Conservation (phyloP, 2,797 vertebrate species). For the Notoglanidium macrostoma region DNA sequence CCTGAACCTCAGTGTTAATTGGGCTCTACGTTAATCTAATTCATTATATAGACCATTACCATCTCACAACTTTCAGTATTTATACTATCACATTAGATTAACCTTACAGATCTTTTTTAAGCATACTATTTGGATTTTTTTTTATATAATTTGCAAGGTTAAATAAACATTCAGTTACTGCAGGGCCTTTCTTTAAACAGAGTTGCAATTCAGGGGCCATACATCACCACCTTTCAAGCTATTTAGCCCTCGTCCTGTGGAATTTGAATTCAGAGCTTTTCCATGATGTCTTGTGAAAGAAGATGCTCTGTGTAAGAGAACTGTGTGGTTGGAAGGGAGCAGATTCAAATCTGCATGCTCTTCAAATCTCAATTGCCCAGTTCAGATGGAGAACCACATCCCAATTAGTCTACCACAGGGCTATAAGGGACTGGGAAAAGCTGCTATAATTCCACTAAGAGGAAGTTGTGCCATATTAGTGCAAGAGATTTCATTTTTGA, state of each 20-base stretch:
- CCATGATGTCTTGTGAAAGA: slow-evolving; percentile 35
- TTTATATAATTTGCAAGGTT: slow-evolving; percentile 16
- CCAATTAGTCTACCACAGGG: background rate
- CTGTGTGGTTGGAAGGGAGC: slow-evolving; percentile 35
- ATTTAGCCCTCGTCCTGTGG: slow-evolving; percentile 20
- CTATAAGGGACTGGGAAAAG: background rate
- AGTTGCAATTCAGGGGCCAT: slow-evolving; percentile 40
- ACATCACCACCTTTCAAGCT: slow-evolving; percentile 25
- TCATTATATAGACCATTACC: slow-evolving; percentile 29
- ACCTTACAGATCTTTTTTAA: background rate
- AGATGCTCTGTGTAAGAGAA: slow-evolving; percentile 22
- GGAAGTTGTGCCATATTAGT: background rate
- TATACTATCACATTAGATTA: slow-evolving; percentile 22
- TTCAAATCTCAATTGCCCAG: slow-evolving; percentile 26
- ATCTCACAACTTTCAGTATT: slow-evolving; percentile 13
- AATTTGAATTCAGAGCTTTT: slow-evolving; percentile 37
- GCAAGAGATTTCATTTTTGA: background rate
- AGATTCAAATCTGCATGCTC: no score
- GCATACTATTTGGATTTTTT: background rate
- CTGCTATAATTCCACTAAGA: background rate
- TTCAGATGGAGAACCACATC: slow-evolving; percentile 33
- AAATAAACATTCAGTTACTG: slow-evolving; percentile 40
- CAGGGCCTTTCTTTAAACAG: slow-evolving; percentile 23
- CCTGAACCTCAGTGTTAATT: slow-evolving; percentile 2
- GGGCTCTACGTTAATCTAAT: slow-evolving; percentile 14